phyloP scores from a whole-genome alignment of 1,140 invertebrate genomes.

The Solen grandis region DNA sequence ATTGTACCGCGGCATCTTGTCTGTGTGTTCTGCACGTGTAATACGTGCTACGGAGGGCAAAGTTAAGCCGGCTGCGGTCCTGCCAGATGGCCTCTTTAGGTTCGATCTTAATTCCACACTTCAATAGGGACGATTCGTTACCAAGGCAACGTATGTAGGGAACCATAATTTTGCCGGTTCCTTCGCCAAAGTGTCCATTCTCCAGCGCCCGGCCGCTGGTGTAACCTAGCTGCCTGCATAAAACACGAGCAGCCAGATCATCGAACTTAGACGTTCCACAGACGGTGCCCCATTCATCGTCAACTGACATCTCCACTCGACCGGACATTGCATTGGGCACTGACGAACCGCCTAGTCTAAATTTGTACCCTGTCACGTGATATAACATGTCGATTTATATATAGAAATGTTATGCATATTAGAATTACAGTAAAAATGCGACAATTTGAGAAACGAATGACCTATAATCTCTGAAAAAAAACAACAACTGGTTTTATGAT shows the following conservation, averaged over 20 bases:
- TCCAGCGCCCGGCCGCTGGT: conserved; percentile 20
- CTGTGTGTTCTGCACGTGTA: conserved; percentile 50
- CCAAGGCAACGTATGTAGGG: conserved; percentile 49
- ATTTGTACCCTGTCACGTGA: conserved; percentile 38
- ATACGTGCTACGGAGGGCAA: conserved; percentile 29
- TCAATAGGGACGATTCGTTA: conserved; percentile 45
- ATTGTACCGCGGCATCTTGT: conserved; percentile 43
- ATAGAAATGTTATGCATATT: too few relatives aligned
- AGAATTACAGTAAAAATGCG: too few relatives aligned
- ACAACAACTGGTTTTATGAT: too few relatives aligned
- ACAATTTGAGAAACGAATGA: too few relatives aligned
- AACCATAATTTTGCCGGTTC: conserved; percentile 52
- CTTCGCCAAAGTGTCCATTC: conserved; percentile 45
- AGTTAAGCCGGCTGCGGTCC: conserved; percentile 16
- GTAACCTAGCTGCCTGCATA: conserved; percentile 29
- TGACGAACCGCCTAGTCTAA: conserved; percentile 24
- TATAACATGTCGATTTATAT: too few relatives aligned
- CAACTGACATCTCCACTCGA: conserved; percentile 42
- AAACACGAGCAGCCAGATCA: conserved; percentile 33
- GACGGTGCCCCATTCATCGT: conserved; percentile 53
- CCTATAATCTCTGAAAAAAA: too few relatives aligned
- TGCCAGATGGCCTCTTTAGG: conserved; percentile 32
- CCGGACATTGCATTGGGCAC: conserved; percentile 40
- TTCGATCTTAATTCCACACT: conserved; percentile 49
- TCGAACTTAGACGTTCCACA: conserved; percentile 52